Evolutionary conservation across 2,113 vertebrate genomes (phyloP), one percentile per base, ranked within the genome.

Genomic region (Muntiacus muntjak): DNA sequence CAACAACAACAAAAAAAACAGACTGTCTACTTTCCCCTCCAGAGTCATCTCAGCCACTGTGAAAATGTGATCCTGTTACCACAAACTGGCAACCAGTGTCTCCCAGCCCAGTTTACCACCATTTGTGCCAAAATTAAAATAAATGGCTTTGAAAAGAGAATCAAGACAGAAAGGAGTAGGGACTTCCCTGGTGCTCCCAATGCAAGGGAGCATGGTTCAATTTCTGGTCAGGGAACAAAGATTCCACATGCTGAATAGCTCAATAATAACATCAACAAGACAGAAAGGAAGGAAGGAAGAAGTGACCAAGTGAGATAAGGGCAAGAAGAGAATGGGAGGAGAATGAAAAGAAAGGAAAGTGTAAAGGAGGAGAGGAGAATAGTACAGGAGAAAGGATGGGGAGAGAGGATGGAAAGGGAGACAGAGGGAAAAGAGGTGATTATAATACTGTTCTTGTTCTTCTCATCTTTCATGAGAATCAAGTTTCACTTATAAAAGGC

Each of bases 11-110:
- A 58, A 19, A 17, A 64, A 3, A 30, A 62, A 10, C n/a, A 16
- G 50, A 23, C n/a, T 43, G 78, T 93, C 52, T 87, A 87, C 43
- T 92, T 89, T 96, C 78, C 50, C 94, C 97, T 91, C 90, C 92
- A 85, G 96, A 96, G 91, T 96, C 97, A 98, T 92, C 98, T 98
- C 97, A 94, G 93, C 97, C 97, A 98, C 87, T 64, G 55, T 98
- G 97, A 98, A 95, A 98, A 95, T 84, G 97, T 96, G 96, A 97
- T 91, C 67, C 95, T 97, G 84, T 98, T 94, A 98, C 87, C 96
- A 94, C 96, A 82, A 97, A 97, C 97, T 54, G 28, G 85, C 8
- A 98, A 95, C 74, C 40, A n/a, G 6, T 4, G 36, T 86, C 64
- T 21, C 52, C 17, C 60, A 83, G 47, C 50, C 79, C 62, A n/a